Percentiles rank a stretch among this genome's conserved stretches.
Conservation (phyloP, 2,113 vertebrate genomes). For the Crypturellus undulatus region DNA sequence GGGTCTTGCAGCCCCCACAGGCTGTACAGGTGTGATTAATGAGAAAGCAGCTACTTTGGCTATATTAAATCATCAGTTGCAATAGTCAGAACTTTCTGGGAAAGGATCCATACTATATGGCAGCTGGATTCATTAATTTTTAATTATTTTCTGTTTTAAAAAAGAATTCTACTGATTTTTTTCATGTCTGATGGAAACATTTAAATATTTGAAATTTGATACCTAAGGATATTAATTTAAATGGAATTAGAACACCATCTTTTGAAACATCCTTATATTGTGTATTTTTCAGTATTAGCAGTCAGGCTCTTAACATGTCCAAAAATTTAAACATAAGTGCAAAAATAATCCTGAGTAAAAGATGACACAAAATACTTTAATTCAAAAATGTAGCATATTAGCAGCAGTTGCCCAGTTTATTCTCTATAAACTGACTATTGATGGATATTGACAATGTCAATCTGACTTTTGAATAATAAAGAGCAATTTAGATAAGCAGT, state of each 20-base stretch:
- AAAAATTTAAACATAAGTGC: background rate
- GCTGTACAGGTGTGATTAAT: background rate
- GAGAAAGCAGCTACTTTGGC: background rate
- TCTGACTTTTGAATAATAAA: background rate
- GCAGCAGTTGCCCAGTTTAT: background rate
- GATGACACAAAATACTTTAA: background rate
- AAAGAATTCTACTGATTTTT: constrained; percentile 37
- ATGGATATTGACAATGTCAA: background rate
- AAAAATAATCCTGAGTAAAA: background rate
- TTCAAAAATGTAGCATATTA: background rate
- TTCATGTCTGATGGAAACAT: constrained; percentile 56
- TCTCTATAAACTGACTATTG: background rate
- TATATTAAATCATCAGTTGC: constrained; percentile 31
- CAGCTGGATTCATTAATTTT: constrained; percentile 20
- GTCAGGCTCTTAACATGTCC: background rate
- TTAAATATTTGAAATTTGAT: constrained; percentile 50
- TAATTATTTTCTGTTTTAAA: too few species aligned
- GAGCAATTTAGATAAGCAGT: background rate
- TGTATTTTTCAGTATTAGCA: background rate
- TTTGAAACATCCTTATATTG: constrained; percentile 53
- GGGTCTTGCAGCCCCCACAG: background rate
- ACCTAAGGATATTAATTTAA: constrained; percentile 36
- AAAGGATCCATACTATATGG: background rate
- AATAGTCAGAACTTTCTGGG: constrained; percentile 41
- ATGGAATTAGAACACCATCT: constrained; percentile 51